Conservation (phyloP, 1,140 invertebrate species). For the Apis dorsata region DNA sequence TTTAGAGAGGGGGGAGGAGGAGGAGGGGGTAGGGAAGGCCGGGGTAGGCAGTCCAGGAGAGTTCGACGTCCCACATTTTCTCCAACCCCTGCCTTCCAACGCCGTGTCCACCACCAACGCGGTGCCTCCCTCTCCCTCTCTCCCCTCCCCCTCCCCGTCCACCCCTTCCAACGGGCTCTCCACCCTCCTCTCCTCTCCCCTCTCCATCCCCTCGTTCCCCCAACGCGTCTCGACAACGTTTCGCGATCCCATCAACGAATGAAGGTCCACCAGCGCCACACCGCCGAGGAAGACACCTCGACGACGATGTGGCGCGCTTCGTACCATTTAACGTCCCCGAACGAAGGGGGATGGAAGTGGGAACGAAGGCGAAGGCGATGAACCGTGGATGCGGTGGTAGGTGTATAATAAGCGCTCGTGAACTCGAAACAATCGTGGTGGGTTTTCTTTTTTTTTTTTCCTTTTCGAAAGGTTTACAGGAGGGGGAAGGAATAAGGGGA, state of each 20-base stretch:
- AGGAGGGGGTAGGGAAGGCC: not conserved
- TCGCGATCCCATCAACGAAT: conserved; percentile 38
- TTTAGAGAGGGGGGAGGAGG: not conserved
- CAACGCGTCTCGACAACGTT: conserved; percentile 15
- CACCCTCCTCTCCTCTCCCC: not conserved
- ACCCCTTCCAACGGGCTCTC: conserved; percentile 26
- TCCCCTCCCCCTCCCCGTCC: conserved; percentile 26
- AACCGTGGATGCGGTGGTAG: conserved; percentile 7
- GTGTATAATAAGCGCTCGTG: not conserved
- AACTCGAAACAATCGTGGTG: not conserved
- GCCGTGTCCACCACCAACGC: conserved; percentile 32
- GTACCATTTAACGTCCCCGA: conserved; percentile 48
- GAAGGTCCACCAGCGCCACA: conserved; percentile 24
- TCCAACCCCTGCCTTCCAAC: conserved; percentile 40
- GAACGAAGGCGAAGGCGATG: conserved; percentile 37
- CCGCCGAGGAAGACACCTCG: not conserved
- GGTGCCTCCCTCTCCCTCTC: conserved; percentile 17
- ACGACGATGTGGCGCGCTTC: conserved; percentile 14
- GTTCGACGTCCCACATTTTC: conserved; percentile 71
- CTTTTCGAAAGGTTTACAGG: too few relatives aligned
- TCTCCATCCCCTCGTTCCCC: not conserved
- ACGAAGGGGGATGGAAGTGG: conserved; percentile 17
- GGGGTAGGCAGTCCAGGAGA: conserved; percentile 58
- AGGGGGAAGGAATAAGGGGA: not conserved
- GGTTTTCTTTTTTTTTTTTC: too few relatives aligned